Percentiles rank a stretch among this genome's conserved stretches.
These are phyloP conservation scores for Limonius californicus DNA, from an alignment of 1,140 invertebrate genomes.

Conservation along the genomic window DNA sequence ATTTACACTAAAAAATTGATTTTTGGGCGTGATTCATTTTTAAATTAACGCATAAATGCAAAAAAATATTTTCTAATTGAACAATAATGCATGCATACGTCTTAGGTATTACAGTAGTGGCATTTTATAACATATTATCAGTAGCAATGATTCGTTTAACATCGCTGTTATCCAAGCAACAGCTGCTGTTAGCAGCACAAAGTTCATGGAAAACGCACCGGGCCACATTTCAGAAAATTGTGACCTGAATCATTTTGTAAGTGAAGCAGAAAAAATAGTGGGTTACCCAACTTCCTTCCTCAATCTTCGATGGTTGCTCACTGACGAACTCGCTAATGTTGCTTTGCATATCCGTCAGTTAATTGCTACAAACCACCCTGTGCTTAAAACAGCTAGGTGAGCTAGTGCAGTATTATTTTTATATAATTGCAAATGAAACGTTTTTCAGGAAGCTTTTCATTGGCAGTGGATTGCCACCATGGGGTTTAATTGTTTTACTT, in stretches of 20 bases:
- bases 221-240: background rate
- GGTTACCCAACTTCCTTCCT: slow-evolving; percentile 93
- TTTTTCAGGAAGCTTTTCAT: slow-evolving; percentile 33
- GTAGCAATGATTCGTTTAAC: too few relatives aligned
- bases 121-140: too few relatives aligned
- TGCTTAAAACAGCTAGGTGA: slow-evolving; percentile 87
- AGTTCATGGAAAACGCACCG: too few relatives aligned
- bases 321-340: slow-evolving; percentile 91
- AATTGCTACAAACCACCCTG: slow-evolving; percentile 88
- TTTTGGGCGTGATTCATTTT: too few relatives aligned
- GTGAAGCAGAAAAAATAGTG: slow-evolving; percentile 91
- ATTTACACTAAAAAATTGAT: too few relatives aligned
- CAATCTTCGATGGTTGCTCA: slow-evolving; percentile 84
- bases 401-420: background rate
- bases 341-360: slow-evolving; percentile 86
- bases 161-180: too few relatives aligned
- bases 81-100: too few relatives aligned
- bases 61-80: too few relatives aligned
- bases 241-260: slow-evolving; percentile 53
- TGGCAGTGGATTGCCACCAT: slow-evolving; percentile 51
- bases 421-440: background rate
- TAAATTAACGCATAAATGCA: too few relatives aligned
- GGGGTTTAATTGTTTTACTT: slow-evolving; percentile 85
- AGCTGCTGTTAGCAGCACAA: too few relatives aligned
- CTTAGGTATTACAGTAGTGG: too few relatives aligned